Evolutionary conservation across 2,797 vertebrate genomes (phyloP).

Genomic region (Phataginus tetradactyla): DNA sequence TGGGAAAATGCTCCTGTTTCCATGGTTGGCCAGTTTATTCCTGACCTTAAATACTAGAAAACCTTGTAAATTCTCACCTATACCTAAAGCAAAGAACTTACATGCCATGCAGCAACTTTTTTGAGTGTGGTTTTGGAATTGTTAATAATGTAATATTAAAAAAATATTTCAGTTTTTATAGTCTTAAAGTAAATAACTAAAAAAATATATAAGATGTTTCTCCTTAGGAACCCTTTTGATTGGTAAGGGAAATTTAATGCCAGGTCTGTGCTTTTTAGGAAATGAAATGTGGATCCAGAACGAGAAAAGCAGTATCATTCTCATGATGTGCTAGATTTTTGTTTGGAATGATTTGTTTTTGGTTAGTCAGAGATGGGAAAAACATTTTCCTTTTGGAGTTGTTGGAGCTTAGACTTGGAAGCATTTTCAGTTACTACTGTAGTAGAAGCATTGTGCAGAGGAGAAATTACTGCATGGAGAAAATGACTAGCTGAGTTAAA

Average conservation of each 20-base stretch:
- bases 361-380: not conserved
- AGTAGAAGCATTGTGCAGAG: constrained; percentile 35
- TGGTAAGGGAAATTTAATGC: not conserved
- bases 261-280: constrained; percentile 53
- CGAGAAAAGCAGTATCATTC: constrained; percentile 6
- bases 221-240: constrained; percentile 15
- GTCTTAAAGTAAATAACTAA: constrained; percentile 17
- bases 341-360: constrained; percentile 59
- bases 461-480: not conserved
- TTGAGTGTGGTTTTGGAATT: constrained; percentile 10
- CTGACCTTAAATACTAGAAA: not conserved
- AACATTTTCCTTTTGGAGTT: constrained; percentile 40
- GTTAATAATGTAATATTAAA: constrained; percentile 21
- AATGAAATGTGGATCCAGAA: constrained; percentile 25
- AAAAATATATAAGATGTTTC: not conserved
- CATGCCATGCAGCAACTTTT: not conserved
- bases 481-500: constrained; percentile 44
- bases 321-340: constrained; percentile 26
- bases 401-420: constrained; percentile 52
- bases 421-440: constrained; percentile 55
- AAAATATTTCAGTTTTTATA: constrained; percentile 28
- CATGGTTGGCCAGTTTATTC: not conserved
- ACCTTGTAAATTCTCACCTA: not conserved
- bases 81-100: not conserved
- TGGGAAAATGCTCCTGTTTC: constrained; percentile 19